Evolutionary conservation across 2,888 invertebrate genomes (phyloP).

Genomic region (Cabera pusaria): DNA sequence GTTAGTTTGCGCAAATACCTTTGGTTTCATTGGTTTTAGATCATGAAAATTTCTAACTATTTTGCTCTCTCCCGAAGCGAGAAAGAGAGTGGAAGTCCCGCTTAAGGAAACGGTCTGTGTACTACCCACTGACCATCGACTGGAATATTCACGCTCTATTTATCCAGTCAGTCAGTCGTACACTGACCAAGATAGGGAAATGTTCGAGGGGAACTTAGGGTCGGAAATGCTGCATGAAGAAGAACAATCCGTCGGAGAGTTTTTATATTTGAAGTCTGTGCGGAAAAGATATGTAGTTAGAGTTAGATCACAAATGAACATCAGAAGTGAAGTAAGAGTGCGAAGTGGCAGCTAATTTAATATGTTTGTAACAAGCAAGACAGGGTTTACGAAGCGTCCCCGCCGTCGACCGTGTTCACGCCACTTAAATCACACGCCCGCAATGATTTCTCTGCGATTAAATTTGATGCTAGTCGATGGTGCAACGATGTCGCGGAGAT

Average conservation of each 20-base stretch:
- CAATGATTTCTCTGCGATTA: constrained; percentile 34
- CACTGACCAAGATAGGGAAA: background rate
- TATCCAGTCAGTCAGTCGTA: constrained; percentile 6
- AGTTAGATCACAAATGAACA: constrained; percentile 4
- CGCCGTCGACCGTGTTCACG: constrained; percentile 29
- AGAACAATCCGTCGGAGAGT: no score
- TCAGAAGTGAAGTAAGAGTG: constrained; percentile 7
- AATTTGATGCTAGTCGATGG: constrained; percentile 26
- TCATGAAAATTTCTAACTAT: no score
- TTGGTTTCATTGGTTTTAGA: no score
- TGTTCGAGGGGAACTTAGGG: background rate
- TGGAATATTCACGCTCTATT: constrained; percentile 16
- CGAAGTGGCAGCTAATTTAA: constrained; percentile 23
- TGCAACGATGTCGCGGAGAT: constrained; percentile 41
- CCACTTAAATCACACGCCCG: constrained; percentile 34
- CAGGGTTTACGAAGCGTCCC: constrained; percentile 22
- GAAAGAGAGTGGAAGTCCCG: constrained; percentile 16
- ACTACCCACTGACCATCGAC: constrained; percentile 3
- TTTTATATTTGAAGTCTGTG: no score
- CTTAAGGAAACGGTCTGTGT: constrained; percentile 10
- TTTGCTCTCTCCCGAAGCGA: no score
- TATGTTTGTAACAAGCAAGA: constrained; percentile 23
- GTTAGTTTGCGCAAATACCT: no score
- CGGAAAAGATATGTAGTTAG: no score
- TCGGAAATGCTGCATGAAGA: no score